Percentiles rank a stretch among this genome's conserved stretches.
Evolutionary conservation across 1,140 invertebrate species (phyloP).

Genomic region (Zophobas morio): DNA sequence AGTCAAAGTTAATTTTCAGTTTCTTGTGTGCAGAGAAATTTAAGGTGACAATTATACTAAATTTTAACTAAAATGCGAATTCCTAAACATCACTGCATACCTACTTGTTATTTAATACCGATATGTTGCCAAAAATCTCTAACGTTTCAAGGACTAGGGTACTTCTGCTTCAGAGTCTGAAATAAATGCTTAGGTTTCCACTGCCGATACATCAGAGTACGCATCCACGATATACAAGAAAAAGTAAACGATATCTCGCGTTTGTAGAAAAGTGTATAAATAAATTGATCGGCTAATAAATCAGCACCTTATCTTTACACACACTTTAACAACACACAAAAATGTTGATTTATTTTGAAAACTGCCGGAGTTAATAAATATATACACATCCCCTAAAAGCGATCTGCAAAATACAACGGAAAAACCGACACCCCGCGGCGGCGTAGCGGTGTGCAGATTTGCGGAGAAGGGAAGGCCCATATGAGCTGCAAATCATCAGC

Average conservation of each 20-base stretch:
- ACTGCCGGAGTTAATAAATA: conserved; percentile 58
- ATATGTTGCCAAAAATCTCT: too few relatives aligned
- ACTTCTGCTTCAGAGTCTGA: too few relatives aligned
- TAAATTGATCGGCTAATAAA: conserved; percentile 57
- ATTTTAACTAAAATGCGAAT: too few relatives aligned
- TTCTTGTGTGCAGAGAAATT: too few relatives aligned
- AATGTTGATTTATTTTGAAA: conserved; percentile 59
- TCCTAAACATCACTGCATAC: too few relatives aligned
- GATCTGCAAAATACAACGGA: conserved; percentile 44
- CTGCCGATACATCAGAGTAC: too few relatives aligned
- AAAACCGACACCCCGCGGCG: conserved; percentile 42
- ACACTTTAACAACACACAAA: conserved; percentile 56
- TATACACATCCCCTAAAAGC: conserved; percentile 53
- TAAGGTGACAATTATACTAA: too few relatives aligned
- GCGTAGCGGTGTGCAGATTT: conserved; percentile 44
- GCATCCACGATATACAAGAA: background rate
- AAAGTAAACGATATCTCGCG: conserved; percentile 29
- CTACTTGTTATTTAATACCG: too few relatives aligned
- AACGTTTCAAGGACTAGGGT: too few relatives aligned
- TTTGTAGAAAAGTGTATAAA: conserved; percentile 33
- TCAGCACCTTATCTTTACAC: conserved; percentile 59
- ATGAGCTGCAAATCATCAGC: conserved; percentile 60
- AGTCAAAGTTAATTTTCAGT: too few relatives aligned
- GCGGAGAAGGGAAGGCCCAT: conserved; percentile 48
- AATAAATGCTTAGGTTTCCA: too few relatives aligned